Percentiles rank a stretch among this genome's conserved stretches.
These are phyloP conservation scores for Danio jaintianensis DNA, from an alignment of 2,797 vertebrate species.

Conservation along the genomic window DNA sequence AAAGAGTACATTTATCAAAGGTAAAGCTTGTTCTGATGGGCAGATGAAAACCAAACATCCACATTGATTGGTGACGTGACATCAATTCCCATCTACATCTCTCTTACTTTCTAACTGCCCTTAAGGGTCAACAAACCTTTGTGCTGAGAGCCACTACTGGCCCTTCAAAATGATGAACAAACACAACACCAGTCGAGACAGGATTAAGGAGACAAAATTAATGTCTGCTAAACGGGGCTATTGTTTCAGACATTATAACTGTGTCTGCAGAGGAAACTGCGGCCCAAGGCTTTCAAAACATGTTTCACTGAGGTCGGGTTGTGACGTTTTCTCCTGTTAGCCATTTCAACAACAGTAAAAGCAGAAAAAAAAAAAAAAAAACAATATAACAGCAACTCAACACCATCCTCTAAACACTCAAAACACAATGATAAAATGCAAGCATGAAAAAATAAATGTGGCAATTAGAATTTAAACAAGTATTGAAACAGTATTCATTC, in stretches of 20 bases:
- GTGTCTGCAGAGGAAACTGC: slow-evolving; percentile 63
- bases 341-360: slow-evolving; percentile 32
- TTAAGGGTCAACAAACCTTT: slow-evolving; percentile 76
- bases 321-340: slow-evolving; percentile 29
- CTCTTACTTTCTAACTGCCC: slow-evolving; percentile 71
- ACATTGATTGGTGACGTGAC: slow-evolving; percentile 73
- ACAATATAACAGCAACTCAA: slow-evolving; percentile 23
- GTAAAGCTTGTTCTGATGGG: slow-evolving; percentile 61
- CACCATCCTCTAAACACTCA: slow-evolving; percentile 5
- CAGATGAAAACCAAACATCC: slow-evolving; percentile 63
- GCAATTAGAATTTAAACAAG: not conserved
- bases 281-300: slow-evolving; percentile 68
- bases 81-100: slow-evolving; percentile 76
- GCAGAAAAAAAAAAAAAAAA: slow-evolving; percentile 4
- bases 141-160: slow-evolving; percentile 72
- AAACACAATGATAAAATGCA: slow-evolving; percentile 27
- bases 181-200: slow-evolving; percentile 68
- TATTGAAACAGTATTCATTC: not conserved
- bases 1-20: slow-evolving; percentile 60
- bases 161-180: slow-evolving; percentile 67
- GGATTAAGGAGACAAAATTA: no score
- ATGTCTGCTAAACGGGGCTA: slow-evolving; percentile 62
- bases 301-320: slow-evolving; percentile 67
- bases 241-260: slow-evolving; percentile 69
- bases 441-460: slow-evolving; percentile 18